Evolutionary conservation across 2,888 invertebrate genomes (phyloP), one percentile per base, ranked within the genome.

Genomic region (Drosophila borborema): DNA sequence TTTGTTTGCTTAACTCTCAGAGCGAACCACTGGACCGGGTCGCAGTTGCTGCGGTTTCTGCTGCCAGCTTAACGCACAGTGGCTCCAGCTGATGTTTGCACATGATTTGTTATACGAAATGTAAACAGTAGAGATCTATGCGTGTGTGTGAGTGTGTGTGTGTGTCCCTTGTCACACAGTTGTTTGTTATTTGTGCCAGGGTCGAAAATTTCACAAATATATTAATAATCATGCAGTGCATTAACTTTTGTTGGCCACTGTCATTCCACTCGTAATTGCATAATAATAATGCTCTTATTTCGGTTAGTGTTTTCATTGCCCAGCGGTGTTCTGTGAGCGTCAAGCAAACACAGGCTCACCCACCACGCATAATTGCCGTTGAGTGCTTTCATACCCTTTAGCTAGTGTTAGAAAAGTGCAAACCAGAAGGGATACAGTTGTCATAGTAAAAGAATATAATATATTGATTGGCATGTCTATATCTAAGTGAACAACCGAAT

Each of bases 91-190:
- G 81, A 65, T 87, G 83, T 87, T 85, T 89, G 86, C 74, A 75
- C 80, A 83, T 80, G 83, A 86, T 89, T 87, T 87, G 86, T 89
- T 81, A 84, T 88, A 77, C 78, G 68, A 68, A 77, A 77, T 77
- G 77, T 77, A 83, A 73, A 88, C 82, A 82, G 48, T 14, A 53
- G 36, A 41, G 48, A 23, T 6, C 20, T 20, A 5, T 36, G 23
- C 20, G 20, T 9, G n/a, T 38, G 12, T 18, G 55, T 40, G 20
- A 49, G 28, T 36, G 45, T 34, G 28, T 14, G 16, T 45, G 55
- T 40, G 41, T n/a, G 18, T 6, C 16, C 53, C 28, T 51, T 63
- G 53, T 41, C 63, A 43, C 40, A 63, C 36, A 56, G 36, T 28
- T 45, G 20, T 20, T 61, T 48, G 48, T 38, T 64, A 51, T 38